These are phyloP conservation scores for Goniozus legneri DNA, from an alignment of 1,140 invertebrate genomes.

Conservation along the genomic window DNA sequence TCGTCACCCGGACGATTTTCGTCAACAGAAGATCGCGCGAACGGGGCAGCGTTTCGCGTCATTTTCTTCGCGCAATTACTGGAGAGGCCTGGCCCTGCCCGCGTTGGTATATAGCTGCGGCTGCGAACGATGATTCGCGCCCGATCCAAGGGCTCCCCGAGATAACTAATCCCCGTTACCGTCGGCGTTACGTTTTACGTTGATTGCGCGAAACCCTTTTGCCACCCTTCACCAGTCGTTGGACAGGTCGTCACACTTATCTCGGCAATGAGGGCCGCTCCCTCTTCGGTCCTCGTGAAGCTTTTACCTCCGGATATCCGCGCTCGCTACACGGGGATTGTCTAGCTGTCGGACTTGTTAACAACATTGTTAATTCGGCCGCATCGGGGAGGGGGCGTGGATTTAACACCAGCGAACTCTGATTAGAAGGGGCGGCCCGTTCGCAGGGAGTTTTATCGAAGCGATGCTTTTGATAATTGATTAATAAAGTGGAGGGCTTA, in stretches of 20 bases:
- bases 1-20: constrained; percentile 27
- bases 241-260: constrained; percentile 55
- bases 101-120: too few relatives aligned
- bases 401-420: constrained; percentile 16
- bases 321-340: constrained; percentile 15
- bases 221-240: constrained; percentile 33
- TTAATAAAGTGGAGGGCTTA: too few relatives aligned
- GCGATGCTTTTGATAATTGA: too few relatives aligned
- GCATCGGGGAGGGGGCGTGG: constrained; percentile 6
- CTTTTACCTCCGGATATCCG: constrained; percentile 23
- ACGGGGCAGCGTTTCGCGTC: constrained; percentile 15
- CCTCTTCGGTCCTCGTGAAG: constrained; percentile 1
- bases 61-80: constrained; percentile 32
- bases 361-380: constrained; percentile 49
- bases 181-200: constrained; percentile 52
- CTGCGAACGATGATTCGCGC: too few relatives aligned
- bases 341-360: constrained; percentile 34
- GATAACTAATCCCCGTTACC: constrained; percentile 54
- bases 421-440: constrained; percentile 20
- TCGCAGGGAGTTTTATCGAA: too few relatives aligned
- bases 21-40: constrained; percentile 12
- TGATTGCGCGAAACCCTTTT: constrained; percentile 52
- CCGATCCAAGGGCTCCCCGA: constrained; percentile 39
- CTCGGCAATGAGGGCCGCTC: constrained; percentile 25
- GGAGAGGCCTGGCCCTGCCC: too few relatives aligned